Percentiles rank a stretch among this genome's conserved stretches.
These are phyloP conservation scores for Jacana jacana DNA, from an alignment of 2,113 vertebrate species.

Conservation along the genomic window DNA sequence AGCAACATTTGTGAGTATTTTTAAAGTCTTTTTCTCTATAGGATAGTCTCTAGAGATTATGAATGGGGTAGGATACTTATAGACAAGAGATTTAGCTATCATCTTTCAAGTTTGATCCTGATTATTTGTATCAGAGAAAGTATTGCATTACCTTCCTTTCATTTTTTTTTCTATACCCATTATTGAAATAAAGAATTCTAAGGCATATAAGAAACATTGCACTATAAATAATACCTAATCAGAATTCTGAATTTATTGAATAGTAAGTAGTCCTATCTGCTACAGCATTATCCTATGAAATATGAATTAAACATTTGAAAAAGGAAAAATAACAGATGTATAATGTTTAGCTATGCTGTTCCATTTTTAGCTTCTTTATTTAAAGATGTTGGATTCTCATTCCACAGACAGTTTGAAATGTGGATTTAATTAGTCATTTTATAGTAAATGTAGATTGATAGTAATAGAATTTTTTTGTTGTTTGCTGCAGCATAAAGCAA, in stretches of 20 bases:
- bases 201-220: not conserved
- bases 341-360: not conserved
- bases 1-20: not conserved
- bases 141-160: not conserved
- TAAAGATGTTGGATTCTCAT: not conserved
- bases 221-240: not conserved
- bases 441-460: not conserved
- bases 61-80: not conserved
- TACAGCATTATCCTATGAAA: not conserved
- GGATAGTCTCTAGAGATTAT: not conserved
- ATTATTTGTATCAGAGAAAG: not conserved
- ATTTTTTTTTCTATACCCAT: not conserved
- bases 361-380: not conserved
- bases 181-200: not conserved
- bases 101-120: not conserved
- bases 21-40: not conserved
- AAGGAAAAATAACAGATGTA: not conserved
- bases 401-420: not conserved
- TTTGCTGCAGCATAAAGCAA: not conserved
- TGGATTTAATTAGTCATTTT: constrained; percentile 4
- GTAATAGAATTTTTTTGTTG: not conserved
- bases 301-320: not conserved
- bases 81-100: not conserved
- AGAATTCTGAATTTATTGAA: not conserved
- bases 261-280: not conserved